Conservation (phyloP, 2,797 vertebrate species). For the Fistularia tabacaria region DNA sequence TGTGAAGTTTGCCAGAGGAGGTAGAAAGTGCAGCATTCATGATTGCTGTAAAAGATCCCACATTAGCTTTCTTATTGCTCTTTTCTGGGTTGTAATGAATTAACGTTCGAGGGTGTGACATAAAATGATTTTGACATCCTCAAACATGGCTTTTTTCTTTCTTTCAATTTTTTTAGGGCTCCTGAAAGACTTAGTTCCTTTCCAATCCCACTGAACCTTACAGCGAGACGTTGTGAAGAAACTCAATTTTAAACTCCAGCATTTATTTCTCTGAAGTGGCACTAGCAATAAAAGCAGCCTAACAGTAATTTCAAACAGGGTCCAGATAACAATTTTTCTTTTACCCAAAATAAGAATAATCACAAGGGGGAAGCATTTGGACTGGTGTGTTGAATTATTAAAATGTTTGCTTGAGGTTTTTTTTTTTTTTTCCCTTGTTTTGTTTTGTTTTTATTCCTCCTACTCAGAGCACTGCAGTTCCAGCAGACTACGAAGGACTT, state of each 20-base stretch:
- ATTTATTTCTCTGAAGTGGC: slow-evolving; percentile 48
- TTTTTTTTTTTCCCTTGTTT: background rate
- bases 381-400: slow-evolving; percentile 35
- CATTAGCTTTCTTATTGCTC: slow-evolving; percentile 50
- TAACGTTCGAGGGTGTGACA: slow-evolving; percentile 52
- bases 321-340: slow-evolving; percentile 51
- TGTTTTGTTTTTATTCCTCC: background rate
- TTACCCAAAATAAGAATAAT: slow-evolving; percentile 22
- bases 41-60: slow-evolving; percentile 41
- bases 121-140: slow-evolving; percentile 42
- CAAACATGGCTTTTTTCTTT: slow-evolving; percentile 12
- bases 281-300: slow-evolving; percentile 69
- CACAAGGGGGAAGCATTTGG: slow-evolving; percentile 28
- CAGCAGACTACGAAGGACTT: slow-evolving; percentile 56
- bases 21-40: slow-evolving; percentile 18
- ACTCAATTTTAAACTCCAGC: background rate
- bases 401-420: slow-evolving; percentile 8
- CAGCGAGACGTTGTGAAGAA: slow-evolving; percentile 7
- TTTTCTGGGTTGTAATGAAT: slow-evolving; percentile 60
- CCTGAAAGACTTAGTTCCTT: slow-evolving; percentile 35
- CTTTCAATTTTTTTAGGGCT: slow-evolving; percentile 18
- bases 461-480: slow-evolving; percentile 45
- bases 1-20: slow-evolving; percentile 17
- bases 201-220: slow-evolving; percentile 9
- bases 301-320: slow-evolving; percentile 57